Evolutionary conservation across 2,797 vertebrate species (phyloP), one percentile per base, ranked within the genome.

Genomic region (Nannoperca australis): DNA sequence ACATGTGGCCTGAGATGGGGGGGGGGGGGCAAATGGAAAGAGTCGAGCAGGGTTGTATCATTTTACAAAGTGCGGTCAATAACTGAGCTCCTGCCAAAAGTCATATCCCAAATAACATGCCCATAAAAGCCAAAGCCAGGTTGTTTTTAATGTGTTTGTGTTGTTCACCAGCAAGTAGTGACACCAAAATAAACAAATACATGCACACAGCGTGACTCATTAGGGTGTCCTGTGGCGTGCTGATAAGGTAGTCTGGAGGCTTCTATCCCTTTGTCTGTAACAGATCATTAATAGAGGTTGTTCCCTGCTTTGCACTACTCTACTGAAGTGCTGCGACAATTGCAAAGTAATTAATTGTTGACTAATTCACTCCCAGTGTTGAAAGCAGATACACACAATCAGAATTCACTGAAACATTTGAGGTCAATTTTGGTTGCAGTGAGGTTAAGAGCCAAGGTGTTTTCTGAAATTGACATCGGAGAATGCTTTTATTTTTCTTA

Each of bases 51-150:
- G 56, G 59, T 85, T 86, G 83, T 84, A 87, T 88, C 83, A 44
- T 70, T 89, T 89, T 91, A 87, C 87, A 86, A 81, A 88, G 80
- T 17, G 1, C 50, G 67, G 82, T 91, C 90, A 84, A 89, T 90
- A 93, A 79, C 73, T 36, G 69, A 81, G 30, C 76, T 79, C 56
- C 47, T 72, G 84, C 83, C 88, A 89, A 84, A 70, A 84, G 76
- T 73, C 88, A 64, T 3, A 76, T 86, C 49, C 81, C 58, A 81
- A 86, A 85, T 78, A 90, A 74, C 88, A 74, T 45, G 47, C 72
- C 51, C 53, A 49, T 62, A 71, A 58, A 79, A 58, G 34, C 63
- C 49, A 42, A 62, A 11, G 22, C 51, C 51, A 45, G 73, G 47
- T 36, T 34, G 5, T 6, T 42, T 71, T 27, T n/a, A n/a, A 32